Evolutionary conservation across 2,797 vertebrate genomes (phyloP).

Genomic region (Sebastes matsubarae): DNA sequence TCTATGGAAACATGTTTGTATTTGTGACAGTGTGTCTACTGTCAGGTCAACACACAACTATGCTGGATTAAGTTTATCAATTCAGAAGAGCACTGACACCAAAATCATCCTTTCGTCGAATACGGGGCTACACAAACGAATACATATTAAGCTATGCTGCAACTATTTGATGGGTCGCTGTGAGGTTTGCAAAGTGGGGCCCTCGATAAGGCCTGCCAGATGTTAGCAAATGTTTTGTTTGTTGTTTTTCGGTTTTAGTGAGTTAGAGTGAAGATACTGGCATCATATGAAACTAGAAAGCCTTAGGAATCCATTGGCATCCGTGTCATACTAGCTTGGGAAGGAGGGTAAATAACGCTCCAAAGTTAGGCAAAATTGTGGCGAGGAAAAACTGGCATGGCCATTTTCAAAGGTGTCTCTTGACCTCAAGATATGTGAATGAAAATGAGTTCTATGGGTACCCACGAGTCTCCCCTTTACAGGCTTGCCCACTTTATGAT

Average conservation of each 20-base stretch:
- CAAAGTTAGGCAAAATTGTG: neutral
- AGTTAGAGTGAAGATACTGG: too few species aligned
- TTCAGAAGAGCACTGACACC: neutral
- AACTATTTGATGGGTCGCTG: neutral
- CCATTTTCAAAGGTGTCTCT: too few species aligned
- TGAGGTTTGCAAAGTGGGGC: neutral
- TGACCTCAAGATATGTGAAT: too few species aligned
- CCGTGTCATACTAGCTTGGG: neutral
- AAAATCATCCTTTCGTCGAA: neutral
- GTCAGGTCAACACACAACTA: conserved; percentile 18
- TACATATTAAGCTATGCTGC: neutral
- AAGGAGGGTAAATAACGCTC: neutral
- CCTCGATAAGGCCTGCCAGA: too few species aligned
- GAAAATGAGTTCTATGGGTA: too few species aligned
- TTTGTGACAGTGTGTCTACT: conserved; percentile 58
- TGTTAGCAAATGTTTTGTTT: too few species aligned
- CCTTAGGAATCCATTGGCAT: neutral
- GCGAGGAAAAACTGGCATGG: neutral
- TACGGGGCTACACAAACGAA: neutral
- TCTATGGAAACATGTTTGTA: conserved; percentile 68
- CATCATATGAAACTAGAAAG: too few species aligned
- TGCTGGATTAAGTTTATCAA: neutral
- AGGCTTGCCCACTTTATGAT: too few species aligned
- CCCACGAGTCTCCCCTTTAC: too few species aligned
- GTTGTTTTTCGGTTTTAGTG: too few species aligned